Evolutionary conservation across 2,797 vertebrate genomes (phyloP).

Genomic region (Anolis apletophallus): DNA sequence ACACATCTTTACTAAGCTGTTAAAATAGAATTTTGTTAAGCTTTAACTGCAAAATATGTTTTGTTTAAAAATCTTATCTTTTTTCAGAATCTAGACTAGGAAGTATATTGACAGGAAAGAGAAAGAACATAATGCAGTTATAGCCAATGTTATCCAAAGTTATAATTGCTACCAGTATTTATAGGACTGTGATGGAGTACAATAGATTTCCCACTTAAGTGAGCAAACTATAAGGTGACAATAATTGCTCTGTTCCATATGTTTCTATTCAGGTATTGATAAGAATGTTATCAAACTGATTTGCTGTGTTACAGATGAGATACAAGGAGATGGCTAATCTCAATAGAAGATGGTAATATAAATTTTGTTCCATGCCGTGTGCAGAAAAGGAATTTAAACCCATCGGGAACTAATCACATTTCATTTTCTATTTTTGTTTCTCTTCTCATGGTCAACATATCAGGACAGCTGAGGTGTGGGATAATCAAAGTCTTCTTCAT

Average conservation of each 20-base stretch:
- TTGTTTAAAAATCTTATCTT: slow-evolving; percentile 49
- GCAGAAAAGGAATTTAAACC: slow-evolving; percentile 74
- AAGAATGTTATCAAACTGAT: slow-evolving; percentile 61
- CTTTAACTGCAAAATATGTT: slow-evolving; percentile 60
- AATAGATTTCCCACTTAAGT: slow-evolving; percentile 25
- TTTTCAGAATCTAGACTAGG: slow-evolving; percentile 54
- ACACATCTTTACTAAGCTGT: slow-evolving; percentile 40
- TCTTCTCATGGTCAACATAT: slow-evolving; percentile 70
- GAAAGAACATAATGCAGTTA: not conserved
- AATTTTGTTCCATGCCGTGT: slow-evolving; percentile 63
- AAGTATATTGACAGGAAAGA: slow-evolving; percentile 42
- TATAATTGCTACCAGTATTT: slow-evolving; percentile 30
- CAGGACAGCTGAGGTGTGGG: slow-evolving; percentile 70
- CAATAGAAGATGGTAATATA: slow-evolving; percentile 66
- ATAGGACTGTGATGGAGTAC: not conserved
- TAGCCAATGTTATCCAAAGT: slow-evolving; percentile 25
- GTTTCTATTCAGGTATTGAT: slow-evolving; percentile 60
- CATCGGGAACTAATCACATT: slow-evolving; percentile 81
- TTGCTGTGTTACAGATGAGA: slow-evolving; percentile 56
- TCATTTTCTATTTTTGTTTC: slow-evolving; percentile 73
- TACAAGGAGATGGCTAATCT: slow-evolving; percentile 22
- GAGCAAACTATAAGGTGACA: slow-evolving; percentile 37
- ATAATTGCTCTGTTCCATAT: slow-evolving; percentile 52
- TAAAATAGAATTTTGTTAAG: slow-evolving; percentile 61
- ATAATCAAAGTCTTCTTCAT: slow-evolving; percentile 80